Evolutionary conservation across 2,888 invertebrate species (phyloP).

Genomic region (Ichneumoninae sp.): DNA sequence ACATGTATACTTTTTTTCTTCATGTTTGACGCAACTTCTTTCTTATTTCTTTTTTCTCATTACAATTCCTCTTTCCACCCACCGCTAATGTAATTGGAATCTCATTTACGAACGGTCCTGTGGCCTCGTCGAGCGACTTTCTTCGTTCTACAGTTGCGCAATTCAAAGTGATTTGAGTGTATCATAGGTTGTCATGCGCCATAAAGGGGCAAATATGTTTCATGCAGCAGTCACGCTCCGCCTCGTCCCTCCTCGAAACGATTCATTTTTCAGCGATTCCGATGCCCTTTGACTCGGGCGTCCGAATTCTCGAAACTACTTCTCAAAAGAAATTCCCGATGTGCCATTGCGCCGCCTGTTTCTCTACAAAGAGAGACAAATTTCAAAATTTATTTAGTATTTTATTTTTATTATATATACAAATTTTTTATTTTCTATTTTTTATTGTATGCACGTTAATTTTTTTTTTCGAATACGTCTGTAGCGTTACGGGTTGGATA

Average conservation of each 20-base stretch:
- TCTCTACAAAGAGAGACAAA: neutral
- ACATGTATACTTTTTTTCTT: constrained; percentile 8
- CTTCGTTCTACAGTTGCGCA: neutral
- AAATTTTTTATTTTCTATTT: neutral
- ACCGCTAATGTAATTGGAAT: constrained; percentile 55
- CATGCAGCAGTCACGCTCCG: neutral
- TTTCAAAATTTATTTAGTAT: neutral
- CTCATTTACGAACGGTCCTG: constrained; percentile 44
- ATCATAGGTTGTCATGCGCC: neutral
- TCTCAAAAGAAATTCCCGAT: neutral
- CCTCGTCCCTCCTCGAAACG: constrained; percentile 6
- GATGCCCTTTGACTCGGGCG: neutral
- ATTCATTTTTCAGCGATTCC: constrained; percentile 28
- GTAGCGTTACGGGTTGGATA: no score
- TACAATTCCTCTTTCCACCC: constrained; percentile 31
- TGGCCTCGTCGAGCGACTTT: neutral
- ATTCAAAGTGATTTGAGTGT: constrained; percentile 11
- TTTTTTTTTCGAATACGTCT: no score
- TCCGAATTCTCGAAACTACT: neutral
- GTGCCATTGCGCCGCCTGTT: neutral
- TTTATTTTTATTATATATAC: neutral
- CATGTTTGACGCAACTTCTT: constrained; percentile 1
- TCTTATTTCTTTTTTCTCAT: constrained; percentile 27
- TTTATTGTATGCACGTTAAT: no score
- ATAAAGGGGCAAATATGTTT: neutral